Conservation (phyloP, 1,140 invertebrate species). For the Andrena cerasifolii region DNA sequence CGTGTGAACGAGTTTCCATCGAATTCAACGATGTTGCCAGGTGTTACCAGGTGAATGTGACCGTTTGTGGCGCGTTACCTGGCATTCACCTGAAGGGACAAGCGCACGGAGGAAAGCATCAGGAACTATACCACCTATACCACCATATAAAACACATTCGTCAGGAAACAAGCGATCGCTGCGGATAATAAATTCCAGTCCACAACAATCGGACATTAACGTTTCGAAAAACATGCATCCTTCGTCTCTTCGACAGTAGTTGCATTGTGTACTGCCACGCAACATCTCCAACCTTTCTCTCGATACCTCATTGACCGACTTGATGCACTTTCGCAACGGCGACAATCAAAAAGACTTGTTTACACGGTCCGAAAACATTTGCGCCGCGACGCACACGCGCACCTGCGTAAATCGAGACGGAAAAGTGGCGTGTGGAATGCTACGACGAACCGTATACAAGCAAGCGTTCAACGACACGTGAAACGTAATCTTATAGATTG, state of each 20-base stretch:
- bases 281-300: background rate
- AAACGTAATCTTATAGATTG: slow-evolving; percentile 9
- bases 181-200: too few relatives aligned
- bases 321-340: background rate
- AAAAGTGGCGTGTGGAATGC: background rate
- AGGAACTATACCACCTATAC: too few relatives aligned
- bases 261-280: background rate
- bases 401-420: background rate
- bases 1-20: slow-evolving; percentile 7
- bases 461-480: background rate
- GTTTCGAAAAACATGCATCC: background rate
- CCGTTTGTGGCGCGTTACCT: slow-evolving; percentile 54
- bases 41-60: slow-evolving; percentile 72
- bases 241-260: background rate
- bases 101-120: background rate
- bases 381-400: background rate
- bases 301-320: background rate
- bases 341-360: too few relatives aligned
- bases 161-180: background rate
- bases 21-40: slow-evolving; percentile 69
- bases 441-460: background rate
- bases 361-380: background rate
- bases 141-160: background rate
- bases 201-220: background rate
- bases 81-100: slow-evolving; percentile 22